Conservation (phyloP, 1,140 invertebrate species). For the Adoxophyes honmai region DNA sequence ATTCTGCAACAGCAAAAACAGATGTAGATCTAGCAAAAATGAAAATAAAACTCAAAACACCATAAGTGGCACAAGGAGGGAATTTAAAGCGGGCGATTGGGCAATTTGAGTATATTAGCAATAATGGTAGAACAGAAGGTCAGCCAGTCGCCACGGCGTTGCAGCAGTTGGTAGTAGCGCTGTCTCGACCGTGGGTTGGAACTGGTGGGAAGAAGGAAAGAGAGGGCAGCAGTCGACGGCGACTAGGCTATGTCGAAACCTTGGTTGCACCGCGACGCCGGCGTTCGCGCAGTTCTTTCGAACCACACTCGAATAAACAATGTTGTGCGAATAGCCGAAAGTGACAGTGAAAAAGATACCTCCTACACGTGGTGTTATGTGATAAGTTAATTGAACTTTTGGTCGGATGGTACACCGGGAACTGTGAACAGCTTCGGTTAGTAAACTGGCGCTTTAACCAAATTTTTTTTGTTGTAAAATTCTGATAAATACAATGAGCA, state of each 20-base stretch:
- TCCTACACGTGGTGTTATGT: constrained; percentile 7
- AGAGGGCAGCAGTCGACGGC: constrained; percentile 38
- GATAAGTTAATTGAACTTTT: constrained; percentile 16
- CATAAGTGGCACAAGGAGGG: constrained; percentile 43
- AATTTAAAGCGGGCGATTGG: constrained; percentile 46
- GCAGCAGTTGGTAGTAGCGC: constrained; percentile 28
- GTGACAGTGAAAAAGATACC: constrained; percentile 54
- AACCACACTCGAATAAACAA: constrained; percentile 42
- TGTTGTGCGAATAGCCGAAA: constrained; percentile 46
- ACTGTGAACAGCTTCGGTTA: constrained; percentile 26
- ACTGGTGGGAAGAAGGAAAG: constrained; percentile 27
- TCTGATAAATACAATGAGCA: too few relatives aligned
- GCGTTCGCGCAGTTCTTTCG: constrained; percentile 36
- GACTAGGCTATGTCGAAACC: constrained; percentile 57
- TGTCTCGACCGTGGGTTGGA: constrained; percentile 30
- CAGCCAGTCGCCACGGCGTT: constrained; percentile 45
- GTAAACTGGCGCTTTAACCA: constrained; percentile 13
- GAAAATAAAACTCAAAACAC: constrained; percentile 22
- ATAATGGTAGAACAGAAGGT: constrained; percentile 66
- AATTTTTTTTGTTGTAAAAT: constrained; percentile 11
- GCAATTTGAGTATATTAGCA: constrained; percentile 63
- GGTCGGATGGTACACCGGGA: constrained; percentile 14
- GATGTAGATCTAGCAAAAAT: constrained; percentile 2
- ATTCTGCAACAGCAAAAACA: neutral
- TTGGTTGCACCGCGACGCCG: constrained; percentile 48